A percentile compares a stretch with the other conserved stretches of the same genome.
Conservation (phyloP, 23 tunicate genomes). For the Styela clava region DNA sequence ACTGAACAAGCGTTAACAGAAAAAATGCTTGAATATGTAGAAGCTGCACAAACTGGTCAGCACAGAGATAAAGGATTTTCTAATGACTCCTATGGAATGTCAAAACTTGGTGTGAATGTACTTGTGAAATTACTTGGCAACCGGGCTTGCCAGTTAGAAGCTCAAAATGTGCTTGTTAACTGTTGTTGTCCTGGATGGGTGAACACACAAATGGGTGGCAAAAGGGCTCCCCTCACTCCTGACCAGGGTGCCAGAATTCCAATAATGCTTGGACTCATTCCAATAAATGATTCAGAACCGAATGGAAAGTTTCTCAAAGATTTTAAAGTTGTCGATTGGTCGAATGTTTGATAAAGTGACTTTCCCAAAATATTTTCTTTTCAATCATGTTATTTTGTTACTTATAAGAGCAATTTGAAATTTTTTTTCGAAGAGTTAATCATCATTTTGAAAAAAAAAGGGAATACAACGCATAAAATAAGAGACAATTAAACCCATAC, state of each 20-base stretch:
- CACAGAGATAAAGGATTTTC: slow-evolving; percentile 42
- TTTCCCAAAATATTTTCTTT: no score
- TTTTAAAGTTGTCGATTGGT: slow-evolving; percentile 63
- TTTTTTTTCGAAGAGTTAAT: no score
- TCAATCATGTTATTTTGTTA: no score
- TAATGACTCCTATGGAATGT: slow-evolving; percentile 59
- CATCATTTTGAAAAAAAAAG: no score
- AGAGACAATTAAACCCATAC: no score
- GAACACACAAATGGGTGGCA: slow-evolving; percentile 76
- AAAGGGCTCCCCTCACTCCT: slow-evolving; percentile 70
- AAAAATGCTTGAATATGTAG: slow-evolving; percentile 64
- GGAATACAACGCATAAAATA: no score
- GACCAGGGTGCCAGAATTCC: slow-evolving; percentile 91
- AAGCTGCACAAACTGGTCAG: slow-evolving; percentile 24
- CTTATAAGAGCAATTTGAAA: no score
- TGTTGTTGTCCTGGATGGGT: slow-evolving; percentile 95
- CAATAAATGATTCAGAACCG: slow-evolving; percentile 59
- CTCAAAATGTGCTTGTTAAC: slow-evolving; percentile 71
- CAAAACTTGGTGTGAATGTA: slow-evolving; percentile 74
- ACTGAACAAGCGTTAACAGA: slow-evolving; percentile 59
- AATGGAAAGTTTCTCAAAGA: slow-evolving; percentile 75
- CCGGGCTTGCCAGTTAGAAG: slow-evolving; percentile 29
- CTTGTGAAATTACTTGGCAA: slow-evolving; percentile 65
- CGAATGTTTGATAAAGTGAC: no score
- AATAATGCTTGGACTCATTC: slow-evolving; percentile 65